phyloP scores from a whole-genome alignment of 2,797 vertebrate species.

The Pristis pectinata region DNA sequence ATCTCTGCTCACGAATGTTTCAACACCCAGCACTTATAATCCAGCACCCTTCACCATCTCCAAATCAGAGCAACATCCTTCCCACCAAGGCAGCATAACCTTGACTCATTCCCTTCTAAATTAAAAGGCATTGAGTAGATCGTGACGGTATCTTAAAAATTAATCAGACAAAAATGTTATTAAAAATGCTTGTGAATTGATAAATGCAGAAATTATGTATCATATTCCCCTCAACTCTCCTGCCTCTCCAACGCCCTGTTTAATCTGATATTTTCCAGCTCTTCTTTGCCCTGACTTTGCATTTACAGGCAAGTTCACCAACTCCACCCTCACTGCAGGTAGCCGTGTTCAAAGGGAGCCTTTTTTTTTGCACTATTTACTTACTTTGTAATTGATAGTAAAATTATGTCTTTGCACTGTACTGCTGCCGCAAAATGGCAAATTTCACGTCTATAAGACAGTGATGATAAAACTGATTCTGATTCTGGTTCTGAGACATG shows the following conservation, averaged over 20 bases:
- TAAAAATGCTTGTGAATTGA: conserved; percentile 19
- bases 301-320: neutral
- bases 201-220: conserved; percentile 19
- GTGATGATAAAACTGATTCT: too few relatives aligned
- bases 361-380: too few relatives aligned
- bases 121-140: conserved; percentile 33
- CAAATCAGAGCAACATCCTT: conserved; percentile 1
- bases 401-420: too few relatives aligned
- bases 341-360: neutral
- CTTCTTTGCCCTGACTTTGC: neutral
- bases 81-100: neutral
- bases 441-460: too few relatives aligned
- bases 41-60: conserved; percentile 19
- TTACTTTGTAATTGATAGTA: too few relatives aligned
- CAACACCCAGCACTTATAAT: neutral
- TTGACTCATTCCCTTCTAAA: conserved; percentile 26
- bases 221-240: neutral
- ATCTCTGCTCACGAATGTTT: neutral
- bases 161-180: conserved; percentile 21
- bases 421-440: too few relatives aligned
- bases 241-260: too few relatives aligned
- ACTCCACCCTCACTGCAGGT: neutral
- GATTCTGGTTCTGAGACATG: too few relatives aligned
- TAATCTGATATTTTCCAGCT: neutral
- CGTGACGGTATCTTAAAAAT: conserved; percentile 30